Conservation (phyloP, 35 echinoderm and acorn worm genomes). For the Apostichopus californicus region DNA sequence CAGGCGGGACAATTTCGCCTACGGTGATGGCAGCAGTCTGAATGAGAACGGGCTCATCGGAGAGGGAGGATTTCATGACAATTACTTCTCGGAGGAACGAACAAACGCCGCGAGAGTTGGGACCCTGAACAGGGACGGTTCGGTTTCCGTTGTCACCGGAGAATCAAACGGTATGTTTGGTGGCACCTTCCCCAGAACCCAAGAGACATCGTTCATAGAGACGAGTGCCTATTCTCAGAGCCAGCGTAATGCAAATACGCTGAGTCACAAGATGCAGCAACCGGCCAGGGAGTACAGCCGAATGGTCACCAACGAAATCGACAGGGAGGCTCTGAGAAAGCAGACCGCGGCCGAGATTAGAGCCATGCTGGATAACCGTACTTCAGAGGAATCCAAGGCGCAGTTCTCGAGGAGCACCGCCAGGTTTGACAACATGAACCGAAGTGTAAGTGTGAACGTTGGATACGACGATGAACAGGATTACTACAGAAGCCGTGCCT, state of each 20-base stretch:
- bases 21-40: slow-evolving; percentile 37
- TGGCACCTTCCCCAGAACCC: slow-evolving; percentile 23
- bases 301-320: slow-evolving; percentile 52
- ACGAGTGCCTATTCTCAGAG: not conserved
- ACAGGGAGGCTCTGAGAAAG: slow-evolving; percentile 63
- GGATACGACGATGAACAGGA: slow-evolving; percentile 31
- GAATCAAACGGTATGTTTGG: not conserved
- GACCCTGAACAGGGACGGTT: slow-evolving; percentile 57
- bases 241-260: slow-evolving; percentile 10
- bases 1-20: slow-evolving; percentile 33
- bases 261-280: not conserved
- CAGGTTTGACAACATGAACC: slow-evolving; percentile 38
- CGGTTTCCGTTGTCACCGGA: not conserved
- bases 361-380: slow-evolving; percentile 61
- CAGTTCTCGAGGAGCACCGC: slow-evolving; percentile 25
- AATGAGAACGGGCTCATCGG: not conserved
- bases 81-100: slow-evolving; percentile 11
- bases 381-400: not conserved
- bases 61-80: not conserved
- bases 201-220: slow-evolving; percentile 41
- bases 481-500: not conserved
- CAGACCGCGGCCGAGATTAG: slow-evolving; percentile 81
- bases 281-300: not conserved
- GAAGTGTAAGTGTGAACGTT: slow-evolving; percentile 35
- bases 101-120: not conserved